A percentile compares a stretch with the other conserved stretches of the same genome.
Evolutionary conservation across 2,113 vertebrate species (phyloP).

Genomic region (Smithornis capensis): DNA sequence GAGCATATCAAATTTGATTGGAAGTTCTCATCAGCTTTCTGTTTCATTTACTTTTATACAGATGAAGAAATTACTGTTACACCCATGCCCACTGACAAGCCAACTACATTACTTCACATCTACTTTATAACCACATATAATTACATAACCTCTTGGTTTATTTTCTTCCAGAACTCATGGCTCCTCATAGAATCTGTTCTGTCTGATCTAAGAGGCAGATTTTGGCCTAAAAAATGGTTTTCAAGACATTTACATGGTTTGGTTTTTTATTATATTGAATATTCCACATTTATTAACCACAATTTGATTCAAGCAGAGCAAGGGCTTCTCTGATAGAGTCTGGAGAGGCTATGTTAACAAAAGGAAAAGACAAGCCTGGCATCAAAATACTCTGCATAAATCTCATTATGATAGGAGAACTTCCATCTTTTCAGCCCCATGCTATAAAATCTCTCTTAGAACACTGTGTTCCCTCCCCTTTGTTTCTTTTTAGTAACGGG

Average conservation of each 20-base stretch:
- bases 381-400: not conserved
- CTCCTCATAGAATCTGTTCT: slow-evolving; percentile 56
- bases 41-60: slow-evolving; percentile 71
- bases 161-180: slow-evolving; percentile 69
- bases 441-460: slow-evolving; percentile 12
- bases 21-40: slow-evolving; percentile 66
- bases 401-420: not conserved
- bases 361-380: not conserved
- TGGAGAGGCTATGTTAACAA: not conserved
- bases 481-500: not conserved
- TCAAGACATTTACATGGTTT: slow-evolving; percentile 37
- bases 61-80: slow-evolving; percentile 75
- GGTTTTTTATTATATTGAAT: slow-evolving; percentile 22
- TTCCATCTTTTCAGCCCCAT: slow-evolving; percentile 48
- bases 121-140: slow-evolving; percentile 65
- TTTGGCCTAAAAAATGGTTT: slow-evolving; percentile 12
- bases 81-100: slow-evolving; percentile 72
- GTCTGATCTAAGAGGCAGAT: slow-evolving; percentile 56
- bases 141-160: slow-evolving; percentile 70
- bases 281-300: slow-evolving; percentile 60
- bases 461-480: slow-evolving; percentile 37
- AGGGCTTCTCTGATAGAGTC: not conserved
- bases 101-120: slow-evolving; percentile 76
- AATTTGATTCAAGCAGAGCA: slow-evolving; percentile 39
- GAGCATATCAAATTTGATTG: slow-evolving; percentile 68